These are phyloP conservation scores for Ips typographus DNA, from an alignment of 1,140 invertebrate genomes.

Conservation along the genomic window DNA sequence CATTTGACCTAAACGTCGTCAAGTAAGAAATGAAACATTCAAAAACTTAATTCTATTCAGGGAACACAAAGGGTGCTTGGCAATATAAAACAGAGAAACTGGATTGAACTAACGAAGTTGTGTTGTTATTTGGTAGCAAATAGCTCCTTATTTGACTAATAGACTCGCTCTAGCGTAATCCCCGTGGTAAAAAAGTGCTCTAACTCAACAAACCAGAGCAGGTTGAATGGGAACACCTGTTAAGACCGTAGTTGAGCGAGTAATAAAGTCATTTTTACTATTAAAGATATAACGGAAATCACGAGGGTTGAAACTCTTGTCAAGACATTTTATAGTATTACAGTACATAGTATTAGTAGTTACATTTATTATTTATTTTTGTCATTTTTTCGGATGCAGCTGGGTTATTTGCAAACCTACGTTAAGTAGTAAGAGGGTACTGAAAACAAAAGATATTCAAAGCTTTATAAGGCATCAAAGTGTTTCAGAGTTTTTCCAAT, in stretches of 20 bases:
- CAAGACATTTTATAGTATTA: too few species aligned
- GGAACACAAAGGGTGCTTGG: background rate
- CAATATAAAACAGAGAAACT: background rate
- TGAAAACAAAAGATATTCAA: too few species aligned
- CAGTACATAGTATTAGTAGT: too few species aligned
- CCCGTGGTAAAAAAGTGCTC: background rate
- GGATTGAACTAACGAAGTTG: background rate
- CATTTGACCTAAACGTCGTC: background rate
- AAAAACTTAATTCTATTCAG: background rate
- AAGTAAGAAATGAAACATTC: background rate
- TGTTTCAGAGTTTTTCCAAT: too few species aligned
- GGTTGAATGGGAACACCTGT: slow-evolving; percentile 4
- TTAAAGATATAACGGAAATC: too few species aligned
- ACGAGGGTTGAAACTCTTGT: too few species aligned
- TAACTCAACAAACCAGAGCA: background rate
- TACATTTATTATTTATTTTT: too few species aligned
- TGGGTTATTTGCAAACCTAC: too few species aligned
- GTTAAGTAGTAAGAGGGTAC: too few species aligned
- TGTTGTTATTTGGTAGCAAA: slow-evolving; percentile 1
- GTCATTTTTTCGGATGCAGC: too few species aligned
- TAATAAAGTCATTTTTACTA: background rate
- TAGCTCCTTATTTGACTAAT: slow-evolving; percentile 1
- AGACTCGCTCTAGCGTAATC: background rate
- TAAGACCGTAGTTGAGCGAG: background rate
- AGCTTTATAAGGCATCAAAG: too few species aligned